A percentile compares a stretch with the other conserved stretches of the same genome.
phyloP scores from a whole-genome alignment of 2,113 vertebrate genomes.

The Rhineura floridana region DNA sequence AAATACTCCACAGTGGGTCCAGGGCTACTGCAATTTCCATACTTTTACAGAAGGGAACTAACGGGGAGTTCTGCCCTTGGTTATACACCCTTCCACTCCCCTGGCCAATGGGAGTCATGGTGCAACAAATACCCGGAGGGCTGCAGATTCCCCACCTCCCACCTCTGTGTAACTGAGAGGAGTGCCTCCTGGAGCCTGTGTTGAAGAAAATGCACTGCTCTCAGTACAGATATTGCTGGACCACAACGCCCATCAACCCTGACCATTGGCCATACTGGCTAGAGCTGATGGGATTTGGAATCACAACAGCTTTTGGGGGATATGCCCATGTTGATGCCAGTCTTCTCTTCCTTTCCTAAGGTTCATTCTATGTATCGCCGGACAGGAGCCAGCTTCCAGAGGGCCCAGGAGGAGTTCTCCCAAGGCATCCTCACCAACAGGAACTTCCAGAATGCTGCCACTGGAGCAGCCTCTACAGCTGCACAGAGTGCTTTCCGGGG shows the following conservation, averaged over 20 bases:
- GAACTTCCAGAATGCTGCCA: conserved; percentile 82
- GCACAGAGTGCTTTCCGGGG: conserved; percentile 82
- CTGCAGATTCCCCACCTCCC: too few relatives aligned
- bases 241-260: too few relatives aligned
- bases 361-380: conserved; percentile 92
- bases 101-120: too few relatives aligned
- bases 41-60: not conserved
- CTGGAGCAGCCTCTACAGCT: conserved; percentile 80
- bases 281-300: too few relatives aligned
- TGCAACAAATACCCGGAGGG: too few relatives aligned
- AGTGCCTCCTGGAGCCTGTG: too few relatives aligned
- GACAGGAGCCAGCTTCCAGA: conserved; percentile 92
- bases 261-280: too few relatives aligned
- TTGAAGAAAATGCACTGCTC: too few relatives aligned
- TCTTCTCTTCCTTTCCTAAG: conserved; percentile 58
- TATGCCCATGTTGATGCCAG: not conserved
- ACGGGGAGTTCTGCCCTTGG: not conserved
- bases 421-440: conserved; percentile 87
- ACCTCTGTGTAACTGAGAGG: too few relatives aligned
- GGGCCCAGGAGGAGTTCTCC: conserved; percentile 95
- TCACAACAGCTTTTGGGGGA: too few relatives aligned
- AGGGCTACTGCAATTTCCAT: not conserved
- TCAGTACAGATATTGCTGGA: too few relatives aligned
- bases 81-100: not conserved
- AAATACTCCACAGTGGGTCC: too few relatives aligned